These are phyloP conservation scores for Taurulus bubalis DNA, from an alignment of 2,113 vertebrate species.

Conservation along the genomic window DNA sequence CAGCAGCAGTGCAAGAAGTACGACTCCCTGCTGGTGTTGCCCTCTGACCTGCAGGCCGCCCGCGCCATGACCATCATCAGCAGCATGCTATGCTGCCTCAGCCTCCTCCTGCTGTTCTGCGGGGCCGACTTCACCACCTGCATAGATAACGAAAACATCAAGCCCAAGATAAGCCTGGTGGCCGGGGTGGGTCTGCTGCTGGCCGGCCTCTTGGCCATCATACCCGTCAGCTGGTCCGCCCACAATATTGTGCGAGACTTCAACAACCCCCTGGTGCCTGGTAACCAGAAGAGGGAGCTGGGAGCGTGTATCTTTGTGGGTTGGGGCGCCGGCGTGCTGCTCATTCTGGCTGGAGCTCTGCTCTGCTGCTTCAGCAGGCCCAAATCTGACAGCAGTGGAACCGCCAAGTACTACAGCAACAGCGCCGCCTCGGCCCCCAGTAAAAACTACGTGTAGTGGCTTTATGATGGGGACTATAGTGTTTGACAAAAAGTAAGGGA, in stretches of 20 bases:
- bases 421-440: constrained; percentile 62
- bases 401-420: constrained; percentile 83
- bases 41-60: constrained; percentile 81
- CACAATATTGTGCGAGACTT: constrained; percentile 73
- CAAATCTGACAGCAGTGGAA: constrained; percentile 53
- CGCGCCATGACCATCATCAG: constrained; percentile 84
- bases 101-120: constrained; percentile 80
- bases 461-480: constrained; percentile 14
- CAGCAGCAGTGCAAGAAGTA: constrained; percentile 87
- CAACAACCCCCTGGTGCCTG: constrained; percentile 47
- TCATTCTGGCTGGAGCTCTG: constrained; percentile 81
- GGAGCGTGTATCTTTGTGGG: constrained; percentile 84
- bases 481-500: constrained; percentile 1
- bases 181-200: constrained; percentile 78
- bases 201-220: constrained; percentile 79
- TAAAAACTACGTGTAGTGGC: constrained; percentile 80
- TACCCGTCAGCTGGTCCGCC: constrained; percentile 85
- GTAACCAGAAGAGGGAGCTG: constrained; percentile 71
- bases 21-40: constrained; percentile 80
- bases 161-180: constrained; percentile 81
- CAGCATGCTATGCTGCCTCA: constrained; percentile 70
- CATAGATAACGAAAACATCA: constrained; percentile 77
- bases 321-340: constrained; percentile 80
- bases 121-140: constrained; percentile 85
- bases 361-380: constrained; percentile 84